Conservation (phyloP, 2,113 vertebrate genomes). For the Perca flavescens region DNA sequence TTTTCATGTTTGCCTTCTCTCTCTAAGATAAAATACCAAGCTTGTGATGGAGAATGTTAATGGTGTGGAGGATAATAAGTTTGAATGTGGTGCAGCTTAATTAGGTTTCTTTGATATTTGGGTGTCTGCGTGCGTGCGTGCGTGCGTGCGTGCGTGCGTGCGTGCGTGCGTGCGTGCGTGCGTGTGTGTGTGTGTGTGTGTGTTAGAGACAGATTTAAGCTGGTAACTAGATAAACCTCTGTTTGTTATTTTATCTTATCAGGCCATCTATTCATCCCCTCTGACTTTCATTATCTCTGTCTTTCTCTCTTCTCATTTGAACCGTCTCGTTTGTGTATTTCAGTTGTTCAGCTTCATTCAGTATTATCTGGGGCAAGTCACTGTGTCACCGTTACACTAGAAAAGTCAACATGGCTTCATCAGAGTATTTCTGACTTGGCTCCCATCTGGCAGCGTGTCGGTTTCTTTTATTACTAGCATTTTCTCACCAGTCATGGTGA, state of each 20-base stretch:
- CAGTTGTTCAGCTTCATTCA: constrained; percentile 17
- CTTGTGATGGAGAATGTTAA: constrained; percentile 79
- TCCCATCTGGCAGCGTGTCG: constrained; percentile 3
- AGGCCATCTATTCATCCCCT: constrained; percentile 23
- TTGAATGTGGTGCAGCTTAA: constrained; percentile 74
- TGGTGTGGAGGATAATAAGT: constrained; percentile 79
- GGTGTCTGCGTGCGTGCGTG: constrained; percentile 34
- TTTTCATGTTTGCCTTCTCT: constrained; percentile 79
- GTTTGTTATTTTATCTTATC: constrained; percentile 69
- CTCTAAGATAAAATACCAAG: constrained; percentile 74
- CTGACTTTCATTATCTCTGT: not conserved
- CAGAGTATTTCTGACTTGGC: not conserved
- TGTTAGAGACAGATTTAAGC: constrained; percentile 51
- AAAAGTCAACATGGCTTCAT: constrained; percentile 17
- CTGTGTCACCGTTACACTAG: constrained; percentile 17
- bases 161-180: constrained; percentile 43
- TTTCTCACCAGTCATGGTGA: constrained; percentile 2
- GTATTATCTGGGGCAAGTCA: constrained; percentile 22
- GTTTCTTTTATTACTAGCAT: not conserved
- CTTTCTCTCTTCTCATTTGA: constrained; percentile 13
- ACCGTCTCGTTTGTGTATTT: constrained; percentile 17
- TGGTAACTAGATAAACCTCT: constrained; percentile 42
- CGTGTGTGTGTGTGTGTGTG: constrained; percentile 42
- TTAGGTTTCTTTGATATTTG: constrained; percentile 78
- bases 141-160: constrained; percentile 40